Percentiles rank a stretch among this genome's conserved stretches.
phyloP scores from a whole-genome alignment of 2,888 invertebrate species.

The Bugula neritina region DNA sequence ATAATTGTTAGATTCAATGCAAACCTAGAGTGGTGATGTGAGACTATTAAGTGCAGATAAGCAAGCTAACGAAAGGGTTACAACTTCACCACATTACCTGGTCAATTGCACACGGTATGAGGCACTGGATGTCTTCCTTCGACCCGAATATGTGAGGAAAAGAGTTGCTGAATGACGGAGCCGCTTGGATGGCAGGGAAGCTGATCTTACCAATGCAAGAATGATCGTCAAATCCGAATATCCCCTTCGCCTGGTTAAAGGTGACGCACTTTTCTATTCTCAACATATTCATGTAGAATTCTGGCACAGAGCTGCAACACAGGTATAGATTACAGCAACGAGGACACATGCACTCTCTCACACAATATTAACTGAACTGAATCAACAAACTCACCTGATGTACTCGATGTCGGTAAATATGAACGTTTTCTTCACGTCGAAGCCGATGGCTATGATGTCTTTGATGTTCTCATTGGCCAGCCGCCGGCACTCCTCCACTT shows the following conservation, averaged over 20 bases:
- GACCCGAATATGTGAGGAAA: constrained; percentile 75
- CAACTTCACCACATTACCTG: too few species aligned
- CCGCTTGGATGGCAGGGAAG: constrained; percentile 93
- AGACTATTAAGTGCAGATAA: too few species aligned
- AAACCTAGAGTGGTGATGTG: too few species aligned
- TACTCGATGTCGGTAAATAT: constrained; percentile 91
- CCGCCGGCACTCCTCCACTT: constrained; percentile 74
- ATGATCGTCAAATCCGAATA: constrained; percentile 94
- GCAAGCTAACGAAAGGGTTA: too few species aligned
- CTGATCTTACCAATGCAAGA: constrained; percentile 93
- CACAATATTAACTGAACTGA: too few species aligned
- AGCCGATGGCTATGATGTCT: constrained; percentile 95
- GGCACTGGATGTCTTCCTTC: constrained; percentile 69
- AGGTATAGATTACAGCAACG: too few species aligned
- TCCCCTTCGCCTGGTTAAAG: constrained; percentile 93
- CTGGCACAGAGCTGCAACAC: constrained; percentile 68
- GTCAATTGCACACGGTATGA: constrained; percentile 98
- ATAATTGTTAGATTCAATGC: too few species aligned
- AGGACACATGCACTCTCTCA: too few species aligned
- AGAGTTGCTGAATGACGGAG: constrained; percentile 69
- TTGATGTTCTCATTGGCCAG: constrained; percentile 87
- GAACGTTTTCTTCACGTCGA: constrained; percentile 87
- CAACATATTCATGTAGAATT: constrained; percentile 87
- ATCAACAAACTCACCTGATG: constrained; percentile 78
- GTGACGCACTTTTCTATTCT: constrained; percentile 90